A percentile compares a stretch with the other conserved stretches of the same genome.
Evolutionary conservation across 2,797 vertebrate genomes (phyloP).

Genomic region (Periparus ater): DNA sequence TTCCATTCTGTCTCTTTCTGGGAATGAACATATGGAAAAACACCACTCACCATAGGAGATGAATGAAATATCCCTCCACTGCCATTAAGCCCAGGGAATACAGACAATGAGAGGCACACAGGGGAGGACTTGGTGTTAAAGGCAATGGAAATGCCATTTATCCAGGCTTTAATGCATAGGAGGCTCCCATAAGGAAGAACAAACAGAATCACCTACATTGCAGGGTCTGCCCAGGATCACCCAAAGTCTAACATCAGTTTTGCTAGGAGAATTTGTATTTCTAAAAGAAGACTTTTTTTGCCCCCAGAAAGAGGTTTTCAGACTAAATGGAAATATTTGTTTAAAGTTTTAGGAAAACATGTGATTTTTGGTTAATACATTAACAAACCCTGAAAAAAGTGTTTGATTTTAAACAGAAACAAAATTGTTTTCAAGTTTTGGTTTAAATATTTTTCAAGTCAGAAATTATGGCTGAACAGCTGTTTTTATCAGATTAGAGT

Average conservation of each 20-base stretch:
- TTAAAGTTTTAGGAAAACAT: neutral
- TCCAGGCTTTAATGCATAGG: neutral
- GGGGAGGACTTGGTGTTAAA: neutral
- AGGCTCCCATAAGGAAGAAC: neutral
- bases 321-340: neutral
- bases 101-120: neutral
- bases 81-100: neutral
- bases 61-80: neutral
- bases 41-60: neutral
- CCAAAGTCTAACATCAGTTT: neutral
- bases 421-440: neutral
- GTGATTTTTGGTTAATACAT: neutral
- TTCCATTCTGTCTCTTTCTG: neutral
- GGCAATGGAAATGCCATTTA: neutral
- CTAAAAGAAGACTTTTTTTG: neutral
- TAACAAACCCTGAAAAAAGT: neutral
- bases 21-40: neutral
- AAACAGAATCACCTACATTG: neutral
- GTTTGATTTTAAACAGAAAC: neutral
- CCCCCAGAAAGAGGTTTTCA: neutral
- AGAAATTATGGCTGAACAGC: neutral
- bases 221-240: neutral
- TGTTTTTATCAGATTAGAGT: neutral
- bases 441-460: neutral
- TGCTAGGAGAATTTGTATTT: neutral